phyloP scores from a whole-genome alignment of 2,888 invertebrate species.

The Epinotia brunnichana region DNA sequence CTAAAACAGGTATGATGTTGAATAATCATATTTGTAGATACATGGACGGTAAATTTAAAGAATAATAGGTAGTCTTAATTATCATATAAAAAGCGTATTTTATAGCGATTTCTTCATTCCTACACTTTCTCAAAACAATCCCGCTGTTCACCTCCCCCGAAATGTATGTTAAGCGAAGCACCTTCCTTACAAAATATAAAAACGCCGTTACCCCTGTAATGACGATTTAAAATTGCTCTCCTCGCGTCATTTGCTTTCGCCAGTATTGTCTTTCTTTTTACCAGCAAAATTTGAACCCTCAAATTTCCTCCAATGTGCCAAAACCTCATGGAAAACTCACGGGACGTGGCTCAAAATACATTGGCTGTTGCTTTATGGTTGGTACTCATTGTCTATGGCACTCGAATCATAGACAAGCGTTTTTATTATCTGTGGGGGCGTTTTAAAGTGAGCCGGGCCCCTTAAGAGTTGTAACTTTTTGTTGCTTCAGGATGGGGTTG shows the following conservation, averaged over 20 bases:
- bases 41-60: not conserved
- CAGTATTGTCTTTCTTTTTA: constrained; percentile 65
- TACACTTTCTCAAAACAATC: constrained; percentile 41
- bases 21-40: not conserved
- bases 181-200: constrained; percentile 72
- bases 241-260: constrained; percentile 72
- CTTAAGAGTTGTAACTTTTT: constrained; percentile 75
- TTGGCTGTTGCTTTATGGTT: constrained; percentile 66
- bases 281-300: constrained; percentile 56
- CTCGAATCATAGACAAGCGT: constrained; percentile 71
- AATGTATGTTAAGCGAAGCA: constrained; percentile 73
- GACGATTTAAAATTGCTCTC: constrained; percentile 77
- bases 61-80: not conserved
- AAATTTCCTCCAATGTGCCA: not conserved
- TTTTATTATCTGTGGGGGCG: constrained; percentile 81
- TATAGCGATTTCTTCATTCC: not conserved
- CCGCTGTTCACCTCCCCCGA: constrained; percentile 55
- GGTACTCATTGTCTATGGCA: constrained; percentile 78
- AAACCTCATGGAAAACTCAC: constrained; percentile 21
- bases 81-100: no score
- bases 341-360: constrained; percentile 51
- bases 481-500: constrained; percentile 64
- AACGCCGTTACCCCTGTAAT: constrained; percentile 77
- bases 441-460: constrained; percentile 72
- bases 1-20: not conserved